phyloP scores from a whole-genome alignment of 2,113 vertebrate genomes.

The Egretta garzetta region DNA sequence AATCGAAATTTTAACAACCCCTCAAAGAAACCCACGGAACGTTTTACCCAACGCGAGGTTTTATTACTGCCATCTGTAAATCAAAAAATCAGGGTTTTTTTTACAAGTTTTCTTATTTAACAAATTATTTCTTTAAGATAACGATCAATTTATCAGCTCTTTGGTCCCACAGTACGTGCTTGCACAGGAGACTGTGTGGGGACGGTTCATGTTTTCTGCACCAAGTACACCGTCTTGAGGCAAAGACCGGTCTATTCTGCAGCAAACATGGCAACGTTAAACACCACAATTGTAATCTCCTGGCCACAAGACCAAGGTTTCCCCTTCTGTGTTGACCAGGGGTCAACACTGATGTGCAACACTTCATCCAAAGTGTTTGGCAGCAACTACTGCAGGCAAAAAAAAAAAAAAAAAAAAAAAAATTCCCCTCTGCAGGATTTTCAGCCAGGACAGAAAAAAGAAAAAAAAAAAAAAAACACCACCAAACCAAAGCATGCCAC shows the following conservation, averaged over 20 bases:
- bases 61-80: neutral
- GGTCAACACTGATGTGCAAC: neutral
- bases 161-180: rapidly evolving
- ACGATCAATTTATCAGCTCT: neutral
- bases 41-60: neutral
- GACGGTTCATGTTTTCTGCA: neutral
- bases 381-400: neutral
- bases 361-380: slow-evolving; percentile 26
- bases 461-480: neutral
- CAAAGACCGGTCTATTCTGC: neutral
- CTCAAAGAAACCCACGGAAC: neutral
- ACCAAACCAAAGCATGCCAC: rapidly evolving
- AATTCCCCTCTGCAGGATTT: neutral
- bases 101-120: neutral
- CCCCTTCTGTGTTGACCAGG: neutral
- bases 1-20: neutral
- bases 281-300: neutral
- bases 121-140: neutral
- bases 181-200: neutral
- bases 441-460: neutral
- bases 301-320: neutral
- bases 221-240: neutral
- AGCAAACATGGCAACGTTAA: neutral
- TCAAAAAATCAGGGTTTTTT: neutral
- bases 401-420: neutral